Percentiles rank a stretch among this genome's conserved stretches.
phyloP scores from a whole-genome alignment of 1,140 invertebrate genomes.

The Drosophila mojavensis region DNA sequence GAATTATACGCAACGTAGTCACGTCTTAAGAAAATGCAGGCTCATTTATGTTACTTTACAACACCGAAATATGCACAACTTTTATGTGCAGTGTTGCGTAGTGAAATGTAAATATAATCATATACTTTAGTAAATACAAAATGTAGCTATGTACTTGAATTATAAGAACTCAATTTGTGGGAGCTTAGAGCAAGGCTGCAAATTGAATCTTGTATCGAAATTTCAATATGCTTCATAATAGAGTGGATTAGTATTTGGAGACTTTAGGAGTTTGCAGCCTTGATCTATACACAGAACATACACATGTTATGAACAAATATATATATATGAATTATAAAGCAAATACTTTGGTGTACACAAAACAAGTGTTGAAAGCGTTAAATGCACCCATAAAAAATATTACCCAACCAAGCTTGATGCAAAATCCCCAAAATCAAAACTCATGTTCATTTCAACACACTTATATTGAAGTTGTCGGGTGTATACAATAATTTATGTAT shows the following conservation, averaged over 20 bases:
- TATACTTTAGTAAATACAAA: neutral
- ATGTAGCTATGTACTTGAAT: constrained; percentile 3
- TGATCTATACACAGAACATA: neutral
- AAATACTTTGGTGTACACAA: constrained; percentile 11
- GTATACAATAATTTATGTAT: neutral
- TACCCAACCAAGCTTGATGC: constrained; percentile 5
- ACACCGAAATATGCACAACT: constrained; percentile 6
- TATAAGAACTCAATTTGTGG: constrained; percentile 10
- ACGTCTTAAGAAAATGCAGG: constrained; percentile 2
- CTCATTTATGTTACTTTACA: constrained; percentile 8
- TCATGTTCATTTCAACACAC: constrained; percentile 38
- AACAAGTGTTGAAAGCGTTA: constrained; percentile 41
- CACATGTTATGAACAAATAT: neutral
- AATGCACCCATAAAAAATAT: constrained; percentile 37
- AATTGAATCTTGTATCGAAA: neutral
- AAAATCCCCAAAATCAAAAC: constrained; percentile 35
- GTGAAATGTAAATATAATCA: neutral
- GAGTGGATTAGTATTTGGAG: neutral
- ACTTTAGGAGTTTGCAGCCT: neutral
- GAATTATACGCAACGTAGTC: constrained; percentile 28
- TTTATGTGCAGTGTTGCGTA: constrained; percentile 6
- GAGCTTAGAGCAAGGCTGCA: constrained; percentile 3
- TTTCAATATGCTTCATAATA: neutral
- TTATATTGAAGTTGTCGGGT: neutral
- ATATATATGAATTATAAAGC: neutral